phyloP scores from a whole-genome alignment of 2,888 invertebrate species.

The Lycia hirtaria region DNA sequence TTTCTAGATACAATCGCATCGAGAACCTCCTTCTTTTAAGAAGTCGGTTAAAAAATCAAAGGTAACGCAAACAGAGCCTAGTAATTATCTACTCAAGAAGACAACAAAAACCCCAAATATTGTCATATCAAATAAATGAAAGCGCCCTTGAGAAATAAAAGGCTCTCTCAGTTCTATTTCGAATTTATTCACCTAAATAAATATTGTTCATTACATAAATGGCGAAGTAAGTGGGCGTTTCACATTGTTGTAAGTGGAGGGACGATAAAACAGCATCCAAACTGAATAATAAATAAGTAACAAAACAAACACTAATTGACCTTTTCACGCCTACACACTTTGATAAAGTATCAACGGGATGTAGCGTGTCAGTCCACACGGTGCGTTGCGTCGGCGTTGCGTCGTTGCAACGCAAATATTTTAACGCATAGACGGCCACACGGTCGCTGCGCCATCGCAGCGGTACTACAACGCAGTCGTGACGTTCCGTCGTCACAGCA shows the following conservation, averaged over 20 bases:
- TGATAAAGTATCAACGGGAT: background rate
- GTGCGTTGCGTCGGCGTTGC: no score
- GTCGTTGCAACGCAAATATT: no score
- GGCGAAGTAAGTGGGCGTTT: slow-evolving; percentile 1
- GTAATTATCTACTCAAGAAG: background rate
- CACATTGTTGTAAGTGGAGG: background rate
- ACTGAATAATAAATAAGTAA: background rate
- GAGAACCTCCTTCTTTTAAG: no score
- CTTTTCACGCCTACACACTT: background rate
- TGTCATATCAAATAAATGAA: slow-evolving; percentile 5
- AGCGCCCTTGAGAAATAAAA: background rate
- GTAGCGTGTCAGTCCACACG: no score
- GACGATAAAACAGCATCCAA: background rate
- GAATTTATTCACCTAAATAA: background rate
- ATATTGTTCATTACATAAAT: slow-evolving; percentile 6
- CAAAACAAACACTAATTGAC: background rate
- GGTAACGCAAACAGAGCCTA: background rate
- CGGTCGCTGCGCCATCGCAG: no score
- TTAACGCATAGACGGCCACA: no score
- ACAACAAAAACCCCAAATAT: background rate
- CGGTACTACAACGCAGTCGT: no score
- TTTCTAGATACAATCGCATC: no score
- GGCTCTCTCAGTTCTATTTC: background rate
- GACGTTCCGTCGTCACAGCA: no score
- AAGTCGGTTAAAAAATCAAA: no score